phyloP scores from a whole-genome alignment of 2,888 invertebrate genomes.

The Stegana nigrithorax region DNA sequence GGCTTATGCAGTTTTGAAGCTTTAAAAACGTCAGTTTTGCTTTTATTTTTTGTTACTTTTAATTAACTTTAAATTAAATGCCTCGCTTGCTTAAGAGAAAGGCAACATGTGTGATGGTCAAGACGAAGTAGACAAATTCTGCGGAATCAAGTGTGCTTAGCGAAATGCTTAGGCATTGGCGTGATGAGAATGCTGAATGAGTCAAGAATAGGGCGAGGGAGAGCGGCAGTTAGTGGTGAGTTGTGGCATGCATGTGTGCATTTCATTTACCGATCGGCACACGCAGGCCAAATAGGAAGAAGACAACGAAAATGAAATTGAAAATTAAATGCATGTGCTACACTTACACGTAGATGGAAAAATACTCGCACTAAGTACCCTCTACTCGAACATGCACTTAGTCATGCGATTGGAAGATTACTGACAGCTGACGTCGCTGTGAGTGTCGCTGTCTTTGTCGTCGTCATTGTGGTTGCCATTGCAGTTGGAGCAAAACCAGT shows the following conservation, averaged over 20 bases:
- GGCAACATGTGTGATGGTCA: no score
- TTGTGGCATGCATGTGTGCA: background rate
- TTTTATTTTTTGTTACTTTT: background rate
- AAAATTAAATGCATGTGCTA: background rate
- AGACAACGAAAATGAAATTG: background rate
- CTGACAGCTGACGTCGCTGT: background rate
- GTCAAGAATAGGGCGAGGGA: background rate
- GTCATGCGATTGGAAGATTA: constrained; percentile 12
- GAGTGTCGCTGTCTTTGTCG: no score
- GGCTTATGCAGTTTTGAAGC: no score
- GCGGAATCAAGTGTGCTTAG: background rate
- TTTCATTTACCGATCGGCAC: background rate
- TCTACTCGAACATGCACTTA: no score
- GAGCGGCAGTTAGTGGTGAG: no score
- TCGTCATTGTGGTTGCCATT: no score
- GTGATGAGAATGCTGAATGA: background rate
- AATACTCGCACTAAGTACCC: no score
- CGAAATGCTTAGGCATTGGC: background rate
- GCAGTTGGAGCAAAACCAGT: no score
- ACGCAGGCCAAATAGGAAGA: background rate
- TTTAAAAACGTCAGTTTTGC: no score
- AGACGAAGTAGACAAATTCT: no score
- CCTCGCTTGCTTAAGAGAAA: no score
- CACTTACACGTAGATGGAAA: background rate
- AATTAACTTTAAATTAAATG: no score